phyloP scores from a whole-genome alignment of 2,888 invertebrate species.

The Sphecodes monilicornis region DNA sequence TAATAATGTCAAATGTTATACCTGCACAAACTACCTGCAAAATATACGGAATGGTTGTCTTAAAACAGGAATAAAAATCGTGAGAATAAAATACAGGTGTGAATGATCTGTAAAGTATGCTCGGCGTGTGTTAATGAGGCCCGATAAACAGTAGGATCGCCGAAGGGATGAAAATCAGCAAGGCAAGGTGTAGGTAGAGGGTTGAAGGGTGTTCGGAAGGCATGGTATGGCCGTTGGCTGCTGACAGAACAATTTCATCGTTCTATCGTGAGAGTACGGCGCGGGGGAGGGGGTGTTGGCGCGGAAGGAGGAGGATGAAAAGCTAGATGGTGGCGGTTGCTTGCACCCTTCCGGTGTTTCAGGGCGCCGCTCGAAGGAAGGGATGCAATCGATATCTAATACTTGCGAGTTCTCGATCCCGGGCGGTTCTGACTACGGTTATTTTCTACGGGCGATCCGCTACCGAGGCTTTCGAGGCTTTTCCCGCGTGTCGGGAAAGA shows the following conservation, averaged over 20 bases:
- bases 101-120: neutral
- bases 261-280: conserved; percentile 39
- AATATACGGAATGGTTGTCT: neutral
- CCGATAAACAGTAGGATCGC: neutral
- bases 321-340: neutral
- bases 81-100: neutral
- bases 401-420: conserved; percentile 50
- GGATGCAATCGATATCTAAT: conserved; percentile 58
- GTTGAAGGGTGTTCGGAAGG: conserved; percentile 21
- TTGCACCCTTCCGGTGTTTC: conserved; percentile 41
- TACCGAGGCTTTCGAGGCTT: conserved; percentile 25
- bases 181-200: neutral
- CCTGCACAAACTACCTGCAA: neutral
- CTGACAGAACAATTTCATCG: conserved; percentile 76
- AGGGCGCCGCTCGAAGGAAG: conserved; percentile 26
- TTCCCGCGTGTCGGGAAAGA: conserved; percentile 24
- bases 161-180: conserved; percentile 11
- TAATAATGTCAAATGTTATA: too few relatives aligned
- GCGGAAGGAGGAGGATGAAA: neutral
- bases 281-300: neutral
- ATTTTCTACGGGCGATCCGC: conserved; percentile 31
- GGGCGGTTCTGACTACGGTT: neutral
- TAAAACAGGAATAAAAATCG: neutral
- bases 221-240: conserved; percentile 54
- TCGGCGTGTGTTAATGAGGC: neutral